Evolutionary conservation across 2,888 invertebrate species (phyloP).

Genomic region (Drosophila helvetica): DNA sequence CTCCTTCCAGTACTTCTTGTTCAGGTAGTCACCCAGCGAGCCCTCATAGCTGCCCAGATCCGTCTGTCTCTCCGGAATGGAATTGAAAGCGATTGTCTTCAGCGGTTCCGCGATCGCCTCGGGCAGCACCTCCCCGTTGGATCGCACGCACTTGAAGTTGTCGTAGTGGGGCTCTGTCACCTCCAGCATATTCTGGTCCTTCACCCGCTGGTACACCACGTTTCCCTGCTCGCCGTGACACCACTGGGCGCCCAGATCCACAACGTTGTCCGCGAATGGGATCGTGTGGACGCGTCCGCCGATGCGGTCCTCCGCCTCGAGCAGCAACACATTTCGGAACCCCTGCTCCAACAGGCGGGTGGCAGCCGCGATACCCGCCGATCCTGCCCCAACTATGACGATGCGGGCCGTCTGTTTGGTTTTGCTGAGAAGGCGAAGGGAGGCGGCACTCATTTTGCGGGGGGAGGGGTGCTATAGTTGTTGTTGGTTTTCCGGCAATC

Average conservation of each 20-base stretch:
- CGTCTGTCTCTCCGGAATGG: constrained; percentile 78
- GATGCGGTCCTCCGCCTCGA: constrained; percentile 87
- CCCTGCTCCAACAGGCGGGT: constrained; percentile 83
- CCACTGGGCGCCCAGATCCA: constrained; percentile 93
- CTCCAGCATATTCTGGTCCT: constrained; percentile 72
- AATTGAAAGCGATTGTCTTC: constrained; percentile 82
- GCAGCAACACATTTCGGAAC: constrained; percentile 85
- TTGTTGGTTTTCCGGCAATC: neutral
- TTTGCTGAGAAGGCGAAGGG: constrained; percentile 50
- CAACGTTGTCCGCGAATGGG: constrained; percentile 85
- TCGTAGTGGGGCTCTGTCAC: constrained; percentile 75
- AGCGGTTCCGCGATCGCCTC: constrained; percentile 77
- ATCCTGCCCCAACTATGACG: constrained; percentile 83
- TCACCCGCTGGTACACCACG: constrained; percentile 86
- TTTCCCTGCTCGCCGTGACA: constrained; percentile 87
- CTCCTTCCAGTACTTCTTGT: constrained; percentile 72
- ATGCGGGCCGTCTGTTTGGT: constrained; percentile 73
- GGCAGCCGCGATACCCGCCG: constrained; percentile 83
- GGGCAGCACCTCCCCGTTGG: constrained; percentile 82
- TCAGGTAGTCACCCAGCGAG: constrained; percentile 80
- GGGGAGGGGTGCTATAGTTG: no score
- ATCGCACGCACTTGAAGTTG: constrained; percentile 77
- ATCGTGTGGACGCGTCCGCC: constrained; percentile 87
- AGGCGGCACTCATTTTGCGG: constrained; percentile 47
- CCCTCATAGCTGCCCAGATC: constrained; percentile 79